phyloP scores from a whole-genome alignment of 2,113 vertebrate species.

The Enhydra lutris region DNA sequence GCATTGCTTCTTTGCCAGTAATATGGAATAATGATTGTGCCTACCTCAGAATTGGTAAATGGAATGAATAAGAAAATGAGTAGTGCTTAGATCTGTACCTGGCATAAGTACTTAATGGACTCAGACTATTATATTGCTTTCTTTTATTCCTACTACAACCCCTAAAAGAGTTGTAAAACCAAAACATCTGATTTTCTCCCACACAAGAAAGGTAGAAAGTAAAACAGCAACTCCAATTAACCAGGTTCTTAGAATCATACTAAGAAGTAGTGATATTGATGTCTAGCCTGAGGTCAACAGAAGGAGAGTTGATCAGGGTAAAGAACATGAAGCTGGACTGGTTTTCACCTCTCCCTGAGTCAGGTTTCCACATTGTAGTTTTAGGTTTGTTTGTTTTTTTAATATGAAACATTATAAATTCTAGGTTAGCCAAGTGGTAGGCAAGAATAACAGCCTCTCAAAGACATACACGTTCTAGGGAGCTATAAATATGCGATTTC shows the following conservation, averaged over 20 bases:
- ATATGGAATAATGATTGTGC: not conserved
- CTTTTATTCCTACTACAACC: not conserved
- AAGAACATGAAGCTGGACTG: not conserved
- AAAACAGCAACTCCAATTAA: not conserved
- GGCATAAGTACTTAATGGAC: not conserved
- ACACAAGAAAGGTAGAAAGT: not conserved
- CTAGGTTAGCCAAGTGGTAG: not conserved
- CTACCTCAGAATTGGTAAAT: not conserved
- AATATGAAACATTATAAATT: not conserved
- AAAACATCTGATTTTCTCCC: not conserved
- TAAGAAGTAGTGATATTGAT: not conserved
- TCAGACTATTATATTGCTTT: not conserved
- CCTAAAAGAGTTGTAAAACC: not conserved
- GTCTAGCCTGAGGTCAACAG: not conserved
- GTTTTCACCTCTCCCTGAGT: not conserved
- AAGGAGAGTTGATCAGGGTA: not conserved
- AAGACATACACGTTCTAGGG: not conserved
- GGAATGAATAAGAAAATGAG: not conserved
- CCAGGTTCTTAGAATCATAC: not conserved
- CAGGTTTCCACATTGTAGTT: not conserved
- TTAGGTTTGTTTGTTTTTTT: not conserved
- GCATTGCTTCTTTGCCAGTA: not conserved
- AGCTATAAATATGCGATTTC: not conserved
- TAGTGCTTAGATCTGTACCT: not conserved
- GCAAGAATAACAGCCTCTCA: not conserved